Base-by-base conservation (phyloP, 2,888 invertebrate species). In the Tenthredo livida region DNA sequence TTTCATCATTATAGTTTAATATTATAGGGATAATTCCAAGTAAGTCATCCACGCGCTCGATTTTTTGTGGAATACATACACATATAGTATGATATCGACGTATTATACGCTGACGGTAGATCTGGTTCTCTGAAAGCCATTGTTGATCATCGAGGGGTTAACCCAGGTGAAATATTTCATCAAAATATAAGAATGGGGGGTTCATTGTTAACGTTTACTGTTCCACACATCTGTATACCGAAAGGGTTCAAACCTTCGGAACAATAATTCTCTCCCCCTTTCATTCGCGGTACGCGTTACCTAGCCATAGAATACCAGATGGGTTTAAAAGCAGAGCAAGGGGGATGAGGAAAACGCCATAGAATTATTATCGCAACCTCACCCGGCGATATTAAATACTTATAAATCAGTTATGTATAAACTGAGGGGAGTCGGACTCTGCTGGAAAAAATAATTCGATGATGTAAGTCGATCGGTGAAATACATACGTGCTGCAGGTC, bases 241-340 rank as follows among this genome's bases (percentile, higher is more conserved):
- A 25, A 43, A 43, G 43, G 40, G 72, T 73, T 43, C 61, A 4
- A 25, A 25, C 61, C 12, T 61, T 12, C 33, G 17, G 37, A 70
- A 70, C 70, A 70, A 70, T 70, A 70, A 70, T 70, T 70, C 72
- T 21, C 25, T 73, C 0, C 43, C 72, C 12, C 43, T 73, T 25
- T 37, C 10, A 43, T 73, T 2, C 21, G 43, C 10, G 21, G 72
- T 21, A 15, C 72, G 72, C 43, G 29, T 73, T 43, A 73, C 40
- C 0, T 17, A 40, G 40, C 72, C 21, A 3, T 73, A 21, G n/a
- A 73, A 73, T 73, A 43, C 4, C 40, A 40, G 12, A 73, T 43
- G 40, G 40, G 72, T n/a, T n/a, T 21, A 40, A 25, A 17, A 21
- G 40, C 21, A 29, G 72, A 43, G n/a, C 6, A 12, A 70, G 37